These are phyloP conservation scores for Brachyhypopomus occidentalis DNA, from an alignment of 2,113 vertebrate genomes.

Conservation along the genomic window DNA sequence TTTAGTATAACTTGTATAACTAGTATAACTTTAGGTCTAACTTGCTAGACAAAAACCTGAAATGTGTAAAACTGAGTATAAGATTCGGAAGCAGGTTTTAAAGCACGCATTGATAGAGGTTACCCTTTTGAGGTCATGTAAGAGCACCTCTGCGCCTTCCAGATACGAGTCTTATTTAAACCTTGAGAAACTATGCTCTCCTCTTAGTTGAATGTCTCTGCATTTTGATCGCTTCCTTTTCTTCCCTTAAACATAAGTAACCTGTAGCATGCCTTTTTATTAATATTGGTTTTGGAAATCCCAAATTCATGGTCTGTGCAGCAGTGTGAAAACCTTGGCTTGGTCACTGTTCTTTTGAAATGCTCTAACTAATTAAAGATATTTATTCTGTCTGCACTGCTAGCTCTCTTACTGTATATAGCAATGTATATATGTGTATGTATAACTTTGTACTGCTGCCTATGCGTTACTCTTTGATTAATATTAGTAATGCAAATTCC, in stretches of 20 bases:
- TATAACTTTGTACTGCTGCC: conserved; percentile 44
- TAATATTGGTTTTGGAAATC: conserved; percentile 8
- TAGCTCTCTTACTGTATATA: conserved; percentile 46
- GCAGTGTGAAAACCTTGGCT: conserved; percentile 33
- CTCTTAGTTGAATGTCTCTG: background rate
- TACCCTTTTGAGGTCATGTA: background rate
- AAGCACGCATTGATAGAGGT: background rate
- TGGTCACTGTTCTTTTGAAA: conserved; percentile 39
- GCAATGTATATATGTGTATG: conserved; percentile 37
- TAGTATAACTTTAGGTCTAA: background rate
- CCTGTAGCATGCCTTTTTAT: conserved; percentile 47
- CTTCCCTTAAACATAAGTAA: conserved; percentile 12
- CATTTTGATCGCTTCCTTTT: background rate
- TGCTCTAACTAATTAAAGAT: conserved; percentile 44
- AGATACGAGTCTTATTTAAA: background rate
- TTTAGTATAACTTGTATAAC: background rate
- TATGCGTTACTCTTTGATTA: conserved; percentile 33
- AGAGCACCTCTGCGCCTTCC: background rate
- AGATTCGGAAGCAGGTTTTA: background rate
- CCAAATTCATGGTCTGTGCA: background rate
- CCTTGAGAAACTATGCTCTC: background rate
- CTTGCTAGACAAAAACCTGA: background rate
- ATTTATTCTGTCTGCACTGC: conserved; percentile 48
- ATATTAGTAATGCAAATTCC: conserved; percentile 38
- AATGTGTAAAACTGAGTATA: background rate